Percentiles rank a stretch among this genome's conserved stretches.
phyloP scores from a whole-genome alignment of 2,113 vertebrate species.

The Phainopepla nitens region DNA sequence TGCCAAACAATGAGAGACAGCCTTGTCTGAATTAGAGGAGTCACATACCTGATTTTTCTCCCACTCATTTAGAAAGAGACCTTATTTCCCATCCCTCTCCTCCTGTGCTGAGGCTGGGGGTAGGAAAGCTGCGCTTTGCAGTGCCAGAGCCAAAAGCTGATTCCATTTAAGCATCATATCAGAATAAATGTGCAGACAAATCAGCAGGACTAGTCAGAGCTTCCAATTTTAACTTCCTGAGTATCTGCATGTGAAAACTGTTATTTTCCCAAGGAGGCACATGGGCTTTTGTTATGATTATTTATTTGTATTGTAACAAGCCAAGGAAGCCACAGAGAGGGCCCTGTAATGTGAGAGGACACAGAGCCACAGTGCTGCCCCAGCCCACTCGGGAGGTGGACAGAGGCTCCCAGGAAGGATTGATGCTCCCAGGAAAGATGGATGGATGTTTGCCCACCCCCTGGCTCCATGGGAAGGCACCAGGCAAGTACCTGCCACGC shows the following conservation, averaged over 20 bases:
- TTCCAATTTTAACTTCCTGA: conserved; percentile 53
- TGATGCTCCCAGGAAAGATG: background rate
- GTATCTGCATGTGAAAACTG: conserved; percentile 55
- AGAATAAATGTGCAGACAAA: conserved; percentile 24
- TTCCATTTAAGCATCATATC: conserved; percentile 29
- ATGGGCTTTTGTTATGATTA: conserved; percentile 32
- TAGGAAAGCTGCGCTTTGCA: background rate
- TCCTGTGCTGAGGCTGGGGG: background rate
- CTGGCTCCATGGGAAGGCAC: background rate
- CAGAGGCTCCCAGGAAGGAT: background rate
- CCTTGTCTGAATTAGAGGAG: conserved; percentile 21
- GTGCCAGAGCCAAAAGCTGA: conserved; percentile 16
- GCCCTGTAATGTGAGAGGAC: conserved; percentile 11
- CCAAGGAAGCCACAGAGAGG: background rate
- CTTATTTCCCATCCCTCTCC: background rate
- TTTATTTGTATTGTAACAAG: conserved; percentile 26
- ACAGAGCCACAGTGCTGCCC: background rate
- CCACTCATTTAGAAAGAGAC: conserved; percentile 30
- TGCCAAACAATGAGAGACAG: conserved; percentile 61
- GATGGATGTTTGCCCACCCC: background rate
- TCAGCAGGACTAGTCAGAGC: conserved; percentile 25
- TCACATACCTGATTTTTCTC: conserved; percentile 59
- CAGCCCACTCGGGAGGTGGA: accelerated
- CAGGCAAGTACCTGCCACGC: background rate
- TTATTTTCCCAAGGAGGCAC: conserved; percentile 47